These are phyloP conservation scores for Pampusana beccarii DNA, from an alignment of 2,113 vertebrate species.

Conservation along the genomic window DNA sequence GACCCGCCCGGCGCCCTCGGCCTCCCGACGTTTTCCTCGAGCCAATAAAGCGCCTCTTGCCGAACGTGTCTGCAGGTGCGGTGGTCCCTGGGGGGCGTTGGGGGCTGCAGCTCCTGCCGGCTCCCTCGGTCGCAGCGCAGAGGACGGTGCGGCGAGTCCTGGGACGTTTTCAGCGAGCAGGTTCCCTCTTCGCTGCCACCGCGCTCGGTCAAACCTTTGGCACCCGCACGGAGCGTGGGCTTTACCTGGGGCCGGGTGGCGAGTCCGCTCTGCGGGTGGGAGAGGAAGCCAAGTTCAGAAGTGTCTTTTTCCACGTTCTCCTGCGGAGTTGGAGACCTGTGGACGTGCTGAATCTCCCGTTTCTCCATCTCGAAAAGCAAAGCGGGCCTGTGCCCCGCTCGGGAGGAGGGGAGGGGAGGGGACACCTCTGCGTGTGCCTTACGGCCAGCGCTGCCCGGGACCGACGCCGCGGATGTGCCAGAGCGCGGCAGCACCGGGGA, in stretches of 20 bases:
- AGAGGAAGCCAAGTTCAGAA: background rate
- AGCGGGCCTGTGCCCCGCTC: background rate
- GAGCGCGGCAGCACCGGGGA: too few species aligned
- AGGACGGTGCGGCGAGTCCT: background rate
- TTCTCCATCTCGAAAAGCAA: background rate
- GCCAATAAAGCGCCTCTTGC: background rate
- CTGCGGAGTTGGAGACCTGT: background rate
- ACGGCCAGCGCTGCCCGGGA: background rate
- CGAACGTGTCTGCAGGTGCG: background rate
- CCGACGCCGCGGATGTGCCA: too few species aligned
- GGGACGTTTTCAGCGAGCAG: background rate
- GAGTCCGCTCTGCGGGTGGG: background rate
- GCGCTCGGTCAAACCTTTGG: background rate
- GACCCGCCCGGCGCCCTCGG: background rate
- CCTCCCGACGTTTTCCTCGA: background rate
- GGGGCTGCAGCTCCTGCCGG: background rate
- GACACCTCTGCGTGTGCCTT: background rate
- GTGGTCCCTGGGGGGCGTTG: background rate
- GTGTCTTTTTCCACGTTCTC: background rate
- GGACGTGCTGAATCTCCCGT: background rate
- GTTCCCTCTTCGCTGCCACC: accelerated
- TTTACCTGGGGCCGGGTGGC: background rate
- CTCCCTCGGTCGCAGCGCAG: background rate
- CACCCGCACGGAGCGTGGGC: accelerated
- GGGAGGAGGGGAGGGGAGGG: background rate